Evolutionary conservation across 2,113 vertebrate genomes (phyloP), one percentile per base, ranked within the genome.

Genomic region (Lota lota): DNA sequence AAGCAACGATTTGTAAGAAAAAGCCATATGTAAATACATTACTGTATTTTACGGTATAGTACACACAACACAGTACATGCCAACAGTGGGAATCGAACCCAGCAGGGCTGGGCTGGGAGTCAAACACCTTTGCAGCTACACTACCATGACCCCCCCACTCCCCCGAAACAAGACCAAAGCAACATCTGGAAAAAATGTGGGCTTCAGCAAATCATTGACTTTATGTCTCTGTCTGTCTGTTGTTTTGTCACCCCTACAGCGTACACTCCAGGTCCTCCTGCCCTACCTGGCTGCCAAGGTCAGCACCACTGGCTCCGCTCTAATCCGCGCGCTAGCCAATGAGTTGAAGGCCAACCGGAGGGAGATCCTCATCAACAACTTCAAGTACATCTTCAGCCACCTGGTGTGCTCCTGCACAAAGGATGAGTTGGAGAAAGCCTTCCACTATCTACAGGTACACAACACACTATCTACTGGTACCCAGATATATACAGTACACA

Each of bases 301-400:
- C 17, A 99, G 95, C 79, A 81, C 94, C 21, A 95, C 95, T 61
- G 95, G 94, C 56, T 99, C 96, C 18, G 79, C 91, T 10, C 93
- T 99, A 67, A 99, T 97, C 80, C 93, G 96, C 70, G 96, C 93
- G n/a, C 88, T 99, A 78, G 97, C 96, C 76, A 98, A 95, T 71
- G 96, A 99, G 77, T 19, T 99, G 66, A 97, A 98, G 61, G 95
- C 94, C 78, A 99, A 93, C 83, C 92, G 95, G 58, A 93, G 96
- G 84, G 97, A 99, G 81, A 98, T 99, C 80, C 91, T 99, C 54
- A 97, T 99, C 87, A 99, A 95, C 86, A 99, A 99, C 87, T 99
- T 99, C 87, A 99, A 99, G 70, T 99, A 98, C 82, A 98, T 99
- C 79, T 99, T 99, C 83, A 98, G 97, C 75, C 96, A 99, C 65